Base-by-base conservation (phyloP, 2,888 invertebrate genomes). In the Laspeyria flexula region DNA sequence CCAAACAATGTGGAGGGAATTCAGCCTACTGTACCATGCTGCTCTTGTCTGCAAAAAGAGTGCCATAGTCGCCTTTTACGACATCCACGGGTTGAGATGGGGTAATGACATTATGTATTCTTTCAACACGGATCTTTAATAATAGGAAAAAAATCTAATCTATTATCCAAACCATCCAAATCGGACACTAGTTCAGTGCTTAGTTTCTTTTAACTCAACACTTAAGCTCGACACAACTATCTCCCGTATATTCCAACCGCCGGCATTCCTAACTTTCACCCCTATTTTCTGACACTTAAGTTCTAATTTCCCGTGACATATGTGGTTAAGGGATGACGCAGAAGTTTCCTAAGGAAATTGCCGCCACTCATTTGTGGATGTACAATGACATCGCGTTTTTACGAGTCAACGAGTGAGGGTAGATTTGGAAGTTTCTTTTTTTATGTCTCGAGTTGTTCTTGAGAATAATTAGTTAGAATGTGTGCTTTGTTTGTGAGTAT, bases 241-340 rank as follows among this genome's bases (percentile, higher is more conserved):
- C 0, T 7, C 47, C 72, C 77, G 76, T 86, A 48, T 79, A 55
- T 83, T 49, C 29, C 40, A 64, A 69, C 58, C 50, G 60, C 73
- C 77, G 76, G 76, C 71, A 79, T 81, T 78, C 68, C 43, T 70
- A 62, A 62, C 55, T 71, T 63, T 71, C 72, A 74, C 62, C 79
- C 77, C 73, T 90, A 90, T 90, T 83, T 52, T 59, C 43, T 77
- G 64, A 67, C 49, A 40, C 56, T 74, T 86, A 88, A 73, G 70
- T 81, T 68, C 66, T 73, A 53, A 57, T 86, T 88, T 90, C 60
- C 75, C 63, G 60, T 83, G 83, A 85, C 90, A 90, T 90, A 65
- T 91, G 91, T 91, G 90, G 83, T 75, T 65, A 65, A 67, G 65
- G 76, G 73, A 83, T 91, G 91, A 91, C 90, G 86, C 78, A 63